Evolutionary conservation across 1,140 invertebrate species (phyloP).

Genomic region (Drosophila truncata): DNA sequence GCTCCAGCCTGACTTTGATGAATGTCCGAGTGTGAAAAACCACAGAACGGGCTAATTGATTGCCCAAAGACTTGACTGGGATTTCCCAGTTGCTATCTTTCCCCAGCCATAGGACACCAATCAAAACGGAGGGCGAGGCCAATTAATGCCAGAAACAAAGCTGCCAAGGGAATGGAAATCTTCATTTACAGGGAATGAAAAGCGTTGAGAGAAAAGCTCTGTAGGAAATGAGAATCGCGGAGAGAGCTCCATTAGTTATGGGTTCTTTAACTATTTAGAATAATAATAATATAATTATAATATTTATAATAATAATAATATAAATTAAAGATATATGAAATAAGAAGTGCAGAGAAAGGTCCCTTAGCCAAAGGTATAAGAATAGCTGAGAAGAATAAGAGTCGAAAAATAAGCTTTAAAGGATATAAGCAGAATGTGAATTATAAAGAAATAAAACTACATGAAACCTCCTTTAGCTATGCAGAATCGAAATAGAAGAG

Average conservation of each 20-base stretch:
- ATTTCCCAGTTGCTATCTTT: constrained; percentile 14
- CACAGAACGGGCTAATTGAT: constrained; percentile 66
- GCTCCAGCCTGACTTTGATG: constrained; percentile 61
- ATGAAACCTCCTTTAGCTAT: not conserved
- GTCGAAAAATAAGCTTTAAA: not conserved
- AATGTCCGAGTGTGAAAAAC: constrained; percentile 64
- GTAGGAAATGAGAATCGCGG: not conserved
- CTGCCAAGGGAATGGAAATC: constrained; percentile 1
- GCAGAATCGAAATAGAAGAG: constrained; percentile 1
- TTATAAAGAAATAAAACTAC: not conserved
- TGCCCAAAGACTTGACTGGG: constrained; percentile 47
- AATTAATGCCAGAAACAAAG: constrained; percentile 59
- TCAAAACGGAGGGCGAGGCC: constrained; percentile 40
- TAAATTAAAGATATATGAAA: not conserved
- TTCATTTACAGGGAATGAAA: not conserved
- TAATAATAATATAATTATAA: too few relatives aligned
- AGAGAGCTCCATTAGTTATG: not conserved
- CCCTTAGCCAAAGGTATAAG: too few relatives aligned
- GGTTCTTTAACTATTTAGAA: not conserved
- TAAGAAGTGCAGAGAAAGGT: not conserved
- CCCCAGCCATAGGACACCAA: constrained; percentile 14
- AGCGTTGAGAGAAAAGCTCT: too few relatives aligned
- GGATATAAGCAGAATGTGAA: not conserved
- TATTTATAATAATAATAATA: not conserved
- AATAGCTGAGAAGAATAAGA: not conserved